These are phyloP conservation scores for Odontesthes bonariensis DNA, from an alignment of 2,113 vertebrate genomes.

Conservation along the genomic window DNA sequence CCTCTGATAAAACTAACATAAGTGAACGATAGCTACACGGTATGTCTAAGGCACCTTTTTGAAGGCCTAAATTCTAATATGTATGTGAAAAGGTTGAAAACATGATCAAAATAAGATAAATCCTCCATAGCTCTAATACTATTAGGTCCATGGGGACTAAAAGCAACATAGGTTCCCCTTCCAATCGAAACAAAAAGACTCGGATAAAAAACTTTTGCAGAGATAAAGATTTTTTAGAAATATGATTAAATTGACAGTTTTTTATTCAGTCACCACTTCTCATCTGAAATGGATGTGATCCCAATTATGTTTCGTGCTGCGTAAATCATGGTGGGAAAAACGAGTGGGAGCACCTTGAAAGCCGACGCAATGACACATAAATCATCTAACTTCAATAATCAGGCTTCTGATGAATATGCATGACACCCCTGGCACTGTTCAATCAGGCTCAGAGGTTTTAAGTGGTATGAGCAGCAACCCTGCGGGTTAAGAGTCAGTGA, in stretches of 20 bases:
- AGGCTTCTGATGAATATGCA: constrained; percentile 45
- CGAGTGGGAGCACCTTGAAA: constrained; percentile 25
- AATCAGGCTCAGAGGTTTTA: constrained; percentile 34
- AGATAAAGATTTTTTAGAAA: no score
- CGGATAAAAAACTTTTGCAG: background rate
- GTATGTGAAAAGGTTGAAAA: background rate
- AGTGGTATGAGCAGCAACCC: background rate
- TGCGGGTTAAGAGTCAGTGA: constrained; percentile 1
- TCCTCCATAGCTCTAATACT: no score
- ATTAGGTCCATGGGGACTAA: background rate
- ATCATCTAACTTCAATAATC: constrained; percentile 43
- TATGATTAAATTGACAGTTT: no score
- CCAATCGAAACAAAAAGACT: background rate
- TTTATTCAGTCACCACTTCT: background rate
- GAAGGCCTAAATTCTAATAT: background rate
- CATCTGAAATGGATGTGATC: background rate
- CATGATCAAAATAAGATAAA: no score
- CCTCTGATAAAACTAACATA: no score
- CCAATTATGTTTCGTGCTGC: constrained; percentile 1
- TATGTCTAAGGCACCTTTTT: background rate
- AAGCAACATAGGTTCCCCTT: background rate
- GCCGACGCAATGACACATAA: constrained; percentile 15
- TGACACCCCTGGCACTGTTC: constrained; percentile 20
- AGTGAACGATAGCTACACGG: no score
- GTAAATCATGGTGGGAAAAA: constrained; percentile 1